Conservation (phyloP, 2,888 invertebrate species). For the Acanthopleura granulata region DNA sequence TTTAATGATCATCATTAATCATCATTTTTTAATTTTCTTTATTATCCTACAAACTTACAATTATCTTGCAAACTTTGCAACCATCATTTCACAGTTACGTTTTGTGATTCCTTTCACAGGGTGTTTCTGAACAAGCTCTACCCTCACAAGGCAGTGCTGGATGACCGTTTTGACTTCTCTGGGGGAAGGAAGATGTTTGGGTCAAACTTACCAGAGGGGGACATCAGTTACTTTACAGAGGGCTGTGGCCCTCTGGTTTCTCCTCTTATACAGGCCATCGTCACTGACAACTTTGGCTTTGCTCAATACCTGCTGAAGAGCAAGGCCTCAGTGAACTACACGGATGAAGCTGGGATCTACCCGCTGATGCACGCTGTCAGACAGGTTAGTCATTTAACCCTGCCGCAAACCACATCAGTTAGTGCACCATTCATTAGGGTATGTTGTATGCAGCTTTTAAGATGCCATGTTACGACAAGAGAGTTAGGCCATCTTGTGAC, state of each 20-base stretch:
- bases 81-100: no score
- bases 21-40: no score
- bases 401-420: no score
- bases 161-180: slow-evolving; percentile 29
- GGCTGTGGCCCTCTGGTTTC: neutral
- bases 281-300: slow-evolving; percentile 23
- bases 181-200: slow-evolving; percentile 23
- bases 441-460: no score
- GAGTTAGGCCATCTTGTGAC: no score
- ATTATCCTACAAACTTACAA: no score
- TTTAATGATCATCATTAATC: no score
- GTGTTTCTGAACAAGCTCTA: slow-evolving; percentile 25
- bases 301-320: slow-evolving; percentile 44
- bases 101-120: slow-evolving; percentile 17
- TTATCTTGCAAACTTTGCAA: no score
- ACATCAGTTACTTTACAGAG: neutral
- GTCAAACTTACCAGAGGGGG: neutral
- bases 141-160: slow-evolving; percentile 23
- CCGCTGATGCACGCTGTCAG: slow-evolving; percentile 67
- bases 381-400: slow-evolving; percentile 39
- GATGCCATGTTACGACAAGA: no score
- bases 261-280: slow-evolving; percentile 21
- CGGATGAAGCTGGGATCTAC: slow-evolving; percentile 52
- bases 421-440: no score
- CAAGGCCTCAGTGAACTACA: slow-evolving; percentile 58